Evolutionary conservation across 1,140 invertebrate genomes (phyloP).

Genomic region (Battus philenor): DNA sequence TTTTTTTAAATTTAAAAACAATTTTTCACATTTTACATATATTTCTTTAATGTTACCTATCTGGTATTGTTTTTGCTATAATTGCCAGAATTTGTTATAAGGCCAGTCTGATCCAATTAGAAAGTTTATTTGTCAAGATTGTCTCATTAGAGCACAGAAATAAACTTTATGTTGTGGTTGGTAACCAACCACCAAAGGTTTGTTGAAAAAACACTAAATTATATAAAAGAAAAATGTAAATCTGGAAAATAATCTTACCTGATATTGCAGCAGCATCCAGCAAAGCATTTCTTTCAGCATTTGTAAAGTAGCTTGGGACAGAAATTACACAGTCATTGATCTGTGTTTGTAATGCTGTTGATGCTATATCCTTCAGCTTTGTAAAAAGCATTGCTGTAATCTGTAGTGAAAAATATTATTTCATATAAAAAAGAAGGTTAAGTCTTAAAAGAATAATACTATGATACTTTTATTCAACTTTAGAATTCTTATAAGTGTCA

Average conservation of each 20-base stretch:
- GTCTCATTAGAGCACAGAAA: no score
- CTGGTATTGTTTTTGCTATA: no score
- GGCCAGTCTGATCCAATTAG: no score
- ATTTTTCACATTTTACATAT: no score
- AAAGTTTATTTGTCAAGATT: no score
- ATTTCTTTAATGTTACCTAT: no score
- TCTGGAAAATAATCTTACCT: conserved; percentile 68
- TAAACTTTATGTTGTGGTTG: no score
- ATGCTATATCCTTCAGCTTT: conserved; percentile 95
- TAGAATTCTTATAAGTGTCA: conserved; percentile 11
- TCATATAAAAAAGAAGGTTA: no score
- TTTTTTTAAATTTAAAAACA: no score
- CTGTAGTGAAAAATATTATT: conserved; percentile 28
- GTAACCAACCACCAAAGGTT: background rate
- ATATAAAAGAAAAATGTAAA: background rate
- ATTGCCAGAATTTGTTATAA: no score
- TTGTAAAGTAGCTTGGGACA: conserved; percentile 96
- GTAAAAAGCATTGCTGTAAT: conserved; percentile 97
- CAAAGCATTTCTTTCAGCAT: conserved; percentile 93
- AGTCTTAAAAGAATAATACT: no score
- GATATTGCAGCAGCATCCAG: conserved; percentile 92
- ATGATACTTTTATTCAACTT: background rate
- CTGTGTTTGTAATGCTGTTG: conserved; percentile 90
- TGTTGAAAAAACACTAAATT: background rate
- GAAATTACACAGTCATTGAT: conserved; percentile 98